Conservation (phyloP, 2,888 invertebrate genomes). For the Hyalella azteca region DNA sequence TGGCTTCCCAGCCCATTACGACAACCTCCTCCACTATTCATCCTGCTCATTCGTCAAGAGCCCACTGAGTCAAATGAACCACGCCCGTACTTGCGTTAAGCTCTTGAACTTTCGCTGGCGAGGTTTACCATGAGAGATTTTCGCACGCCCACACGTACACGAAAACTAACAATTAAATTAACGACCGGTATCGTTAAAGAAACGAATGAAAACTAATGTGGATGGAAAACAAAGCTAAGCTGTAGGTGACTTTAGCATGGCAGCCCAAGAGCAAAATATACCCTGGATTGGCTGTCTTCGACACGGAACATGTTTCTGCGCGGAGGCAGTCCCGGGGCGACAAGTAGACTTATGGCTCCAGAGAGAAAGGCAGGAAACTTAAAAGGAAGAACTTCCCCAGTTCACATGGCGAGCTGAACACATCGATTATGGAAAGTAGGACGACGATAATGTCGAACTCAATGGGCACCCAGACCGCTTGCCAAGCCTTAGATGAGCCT, state of each 20-base stretch:
- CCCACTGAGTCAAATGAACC: neutral
- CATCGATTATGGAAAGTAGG: constrained; percentile 9
- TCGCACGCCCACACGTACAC: constrained; percentile 35
- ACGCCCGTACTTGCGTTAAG: no score
- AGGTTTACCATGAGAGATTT: no score
- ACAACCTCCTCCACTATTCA: neutral
- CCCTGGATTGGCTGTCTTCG: no score
- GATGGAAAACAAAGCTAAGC: no score
- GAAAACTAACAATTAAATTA: no score
- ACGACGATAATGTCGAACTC: neutral
- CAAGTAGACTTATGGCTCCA: constrained; percentile 16
- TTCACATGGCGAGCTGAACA: neutral
- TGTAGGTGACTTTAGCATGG: no score
- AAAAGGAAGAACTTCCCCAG: neutral
- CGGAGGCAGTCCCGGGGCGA: neutral
- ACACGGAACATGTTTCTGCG: no score
- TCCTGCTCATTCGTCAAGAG: constrained; percentile 25
- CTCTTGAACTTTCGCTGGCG: no score
- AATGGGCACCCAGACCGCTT: neutral
- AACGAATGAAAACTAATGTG: no score
- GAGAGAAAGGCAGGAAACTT: constrained; percentile 3
- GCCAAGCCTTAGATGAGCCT: neutral
- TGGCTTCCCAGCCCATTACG: neutral
- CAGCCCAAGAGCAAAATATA: no score
- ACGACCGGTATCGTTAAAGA: no score